These are phyloP conservation scores for Dicaeum eximium DNA, from an alignment of 2,113 vertebrate genomes.

Conservation along the genomic window DNA sequence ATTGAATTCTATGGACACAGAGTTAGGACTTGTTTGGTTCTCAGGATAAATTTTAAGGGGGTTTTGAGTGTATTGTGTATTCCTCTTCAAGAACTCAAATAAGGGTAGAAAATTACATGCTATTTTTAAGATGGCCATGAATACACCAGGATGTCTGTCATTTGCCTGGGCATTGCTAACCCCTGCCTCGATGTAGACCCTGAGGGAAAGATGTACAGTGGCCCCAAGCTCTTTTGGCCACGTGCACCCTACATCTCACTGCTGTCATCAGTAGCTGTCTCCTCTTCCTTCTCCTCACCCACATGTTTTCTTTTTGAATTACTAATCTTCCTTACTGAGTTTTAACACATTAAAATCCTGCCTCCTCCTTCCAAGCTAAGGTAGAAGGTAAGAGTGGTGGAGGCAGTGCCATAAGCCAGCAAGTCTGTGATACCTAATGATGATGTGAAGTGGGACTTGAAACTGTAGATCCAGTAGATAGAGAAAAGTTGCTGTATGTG, in stretches of 20 bases:
- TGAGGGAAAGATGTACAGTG: background rate
- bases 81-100: background rate
- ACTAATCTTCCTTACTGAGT: background rate
- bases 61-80: background rate
- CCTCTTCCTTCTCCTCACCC: background rate
- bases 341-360: background rate
- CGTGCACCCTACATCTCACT: background rate
- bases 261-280: background rate
- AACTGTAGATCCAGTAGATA: background rate
- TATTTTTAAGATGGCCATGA: background rate
- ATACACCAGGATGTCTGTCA: background rate
- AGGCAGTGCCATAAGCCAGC: rapidly evolving
- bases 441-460: background rate
- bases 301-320: background rate
- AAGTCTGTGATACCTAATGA: background rate
- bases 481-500: background rate
- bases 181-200: rapidly evolving
- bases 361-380: background rate
- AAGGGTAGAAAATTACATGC: background rate
- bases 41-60: background rate
- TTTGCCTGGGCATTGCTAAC: background rate
- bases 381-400: background rate
- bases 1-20: background rate
- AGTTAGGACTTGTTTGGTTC: background rate
- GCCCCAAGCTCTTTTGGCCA: background rate